Evolutionary conservation across 2,888 invertebrate genomes (phyloP), one percentile per base, ranked within the genome.

Genomic region (Boloria selene): DNA sequence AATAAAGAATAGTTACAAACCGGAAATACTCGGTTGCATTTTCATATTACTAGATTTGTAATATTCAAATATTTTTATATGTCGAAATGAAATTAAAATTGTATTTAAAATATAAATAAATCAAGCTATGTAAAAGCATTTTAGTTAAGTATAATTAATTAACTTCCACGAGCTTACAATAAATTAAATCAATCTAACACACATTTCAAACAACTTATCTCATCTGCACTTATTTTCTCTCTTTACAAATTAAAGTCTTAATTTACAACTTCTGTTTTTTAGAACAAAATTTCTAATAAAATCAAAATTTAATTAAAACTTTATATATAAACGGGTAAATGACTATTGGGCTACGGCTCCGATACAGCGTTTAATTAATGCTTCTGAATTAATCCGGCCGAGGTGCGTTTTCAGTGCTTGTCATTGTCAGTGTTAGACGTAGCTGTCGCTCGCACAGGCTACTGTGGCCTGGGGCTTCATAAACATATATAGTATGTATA

Each of bases 321-420:
- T 68, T 61, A 67, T 49, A 61, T 61, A 56, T 61, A 56, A 64
- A 64, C 70, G 64, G 67, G 72, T 69, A 72, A 76, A 74, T 73
- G 73, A 72, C 72, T 72, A 71, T 71, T 68, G 70, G 71, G 70
- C 69, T 72, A 64, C 50, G 51, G 44, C 56, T 44, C 68, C 72
- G 76, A 72, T 72, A 75, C 75, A 74, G 69, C 65, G 75, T 79
- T 83, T 82, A 82, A 82, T 83, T 81, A 84, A 80, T 78, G 78
- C 77, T 75, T 72, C 72, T 67, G 77, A 75, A 78, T 80, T 81
- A 81, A 81, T 77, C 76, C 73, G 71, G 69, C 47, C 69, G 73
- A 75, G 77, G 77, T 77, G 77, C 76, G 79, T 77, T 78, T 79
- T 73, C 78, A 73, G 76, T 74, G 77, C 75, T 72, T 78, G 81